Evolutionary conservation across 2,113 vertebrate genomes (phyloP).

Genomic region (Pelodiscus sinensis): DNA sequence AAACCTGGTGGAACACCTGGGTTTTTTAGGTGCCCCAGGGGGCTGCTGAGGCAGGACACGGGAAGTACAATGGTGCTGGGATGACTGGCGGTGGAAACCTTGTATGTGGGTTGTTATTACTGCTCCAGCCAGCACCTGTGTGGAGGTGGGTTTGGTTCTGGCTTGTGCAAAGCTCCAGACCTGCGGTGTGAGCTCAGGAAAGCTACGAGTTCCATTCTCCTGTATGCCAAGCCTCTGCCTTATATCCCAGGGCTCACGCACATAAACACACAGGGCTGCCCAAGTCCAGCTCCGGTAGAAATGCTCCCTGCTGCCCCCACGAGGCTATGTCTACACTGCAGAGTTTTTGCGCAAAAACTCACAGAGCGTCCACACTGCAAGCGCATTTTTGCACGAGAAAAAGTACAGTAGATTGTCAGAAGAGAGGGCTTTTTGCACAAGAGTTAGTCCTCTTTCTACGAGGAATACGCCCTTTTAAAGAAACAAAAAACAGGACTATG

Average conservation of each 20-base stretch:
- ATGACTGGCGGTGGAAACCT: too few species aligned
- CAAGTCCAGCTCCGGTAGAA: neutral
- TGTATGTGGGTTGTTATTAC: too few species aligned
- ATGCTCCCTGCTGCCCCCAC: rapidly evolving
- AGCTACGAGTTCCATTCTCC: slow-evolving; percentile 50
- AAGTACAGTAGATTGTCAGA: too few species aligned
- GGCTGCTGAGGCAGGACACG: neutral
- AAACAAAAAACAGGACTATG: too few species aligned
- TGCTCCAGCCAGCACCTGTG: too few species aligned
- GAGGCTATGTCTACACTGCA: too few species aligned
- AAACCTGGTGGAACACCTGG: neutral
- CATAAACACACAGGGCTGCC: neutral
- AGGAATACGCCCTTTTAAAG: too few species aligned
- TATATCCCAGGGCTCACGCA: neutral
- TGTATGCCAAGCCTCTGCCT: slow-evolving; percentile 53
- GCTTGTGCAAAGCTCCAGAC: slow-evolving; percentile 47
- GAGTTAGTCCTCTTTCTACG: too few species aligned
- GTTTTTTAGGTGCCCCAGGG: neutral
- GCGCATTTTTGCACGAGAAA: too few species aligned
- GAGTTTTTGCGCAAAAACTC: too few species aligned
- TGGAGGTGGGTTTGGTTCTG: neutral
- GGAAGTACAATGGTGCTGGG: neutral
- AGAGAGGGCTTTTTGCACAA: too few species aligned
- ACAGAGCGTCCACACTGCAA: too few species aligned
- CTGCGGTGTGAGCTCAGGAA: slow-evolving; percentile 3